A percentile compares a stretch with the other conserved stretches of the same genome.
These are phyloP conservation scores for Teleiodes luculella DNA, from an alignment of 2,888 invertebrate genomes.

Conservation along the genomic window DNA sequence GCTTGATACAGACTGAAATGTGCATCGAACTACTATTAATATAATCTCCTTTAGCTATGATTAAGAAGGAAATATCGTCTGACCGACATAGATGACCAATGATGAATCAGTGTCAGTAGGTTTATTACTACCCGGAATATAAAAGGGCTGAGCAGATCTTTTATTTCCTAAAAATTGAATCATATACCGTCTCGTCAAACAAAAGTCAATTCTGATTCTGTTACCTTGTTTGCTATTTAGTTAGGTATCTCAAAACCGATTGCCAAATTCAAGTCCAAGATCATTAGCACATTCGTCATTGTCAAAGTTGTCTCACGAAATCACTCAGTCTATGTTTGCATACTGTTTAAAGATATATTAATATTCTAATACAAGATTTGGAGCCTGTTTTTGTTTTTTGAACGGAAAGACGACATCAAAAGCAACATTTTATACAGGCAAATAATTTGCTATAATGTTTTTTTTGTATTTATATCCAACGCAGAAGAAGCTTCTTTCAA, in stretches of 20 bases:
- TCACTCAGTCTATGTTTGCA: slow-evolving; percentile 3
- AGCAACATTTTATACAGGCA: no score
- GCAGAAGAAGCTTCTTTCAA: no score
- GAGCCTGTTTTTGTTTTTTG: no score
- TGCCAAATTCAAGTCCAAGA: slow-evolving; percentile 25
- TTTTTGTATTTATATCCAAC: no score
- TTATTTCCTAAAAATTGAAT: neutral
- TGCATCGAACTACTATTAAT: no score
- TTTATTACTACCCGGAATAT: neutral
- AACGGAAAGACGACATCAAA: no score
- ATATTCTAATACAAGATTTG: no score
- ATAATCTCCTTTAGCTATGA: no score
- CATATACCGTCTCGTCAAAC: neutral
- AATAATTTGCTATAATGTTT: no score
- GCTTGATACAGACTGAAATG: no score
- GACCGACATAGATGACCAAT: neutral
- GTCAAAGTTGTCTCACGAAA: slow-evolving; percentile 40
- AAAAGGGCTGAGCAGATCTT: neutral
- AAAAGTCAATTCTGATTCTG: no score
- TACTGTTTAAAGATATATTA: slow-evolving; percentile 4
- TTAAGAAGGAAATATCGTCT: no score
- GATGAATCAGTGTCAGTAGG: neutral
- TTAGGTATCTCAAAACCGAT: neutral
- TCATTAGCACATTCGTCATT: slow-evolving; percentile 48
- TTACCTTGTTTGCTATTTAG: neutral